Evolutionary conservation across 2,888 invertebrate species (phyloP), one percentile per base, ranked within the genome.

Genomic region (Hypomecis punctinalis): DNA sequence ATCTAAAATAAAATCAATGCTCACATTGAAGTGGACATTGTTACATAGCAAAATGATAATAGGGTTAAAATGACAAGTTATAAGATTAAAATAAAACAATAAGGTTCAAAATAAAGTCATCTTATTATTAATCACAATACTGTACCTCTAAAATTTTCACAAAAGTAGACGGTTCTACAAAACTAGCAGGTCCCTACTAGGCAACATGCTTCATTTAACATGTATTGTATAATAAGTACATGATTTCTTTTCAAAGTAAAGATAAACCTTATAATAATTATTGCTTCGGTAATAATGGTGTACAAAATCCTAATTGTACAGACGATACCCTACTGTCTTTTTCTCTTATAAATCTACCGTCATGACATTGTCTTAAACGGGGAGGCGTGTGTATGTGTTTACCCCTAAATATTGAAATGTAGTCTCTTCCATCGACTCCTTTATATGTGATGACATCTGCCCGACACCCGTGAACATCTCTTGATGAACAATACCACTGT

Each of bases 401-500:
- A 5, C 92, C 92, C 52, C 92, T 80, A 63, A 93, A 92, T 74
- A 93, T 93, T 6, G 92, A 92, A 54, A 93, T 93, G 68, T 92
- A 93, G 67, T 93, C 92, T 67, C 83, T 81, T 42, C 92, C 91
- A 40, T 93, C 91, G 0, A 75, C 2, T 3, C 91, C 92, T 76
- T 86, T 90, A 76, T 89, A 92, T 0, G 92, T 93, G 67, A 93
- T 91, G 68, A 93, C 92, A 43, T 93, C 92, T 58, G 92, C 91
- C 10, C 92, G 76, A 68, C 92, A 93, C 2, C 92, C 92, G 6
- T 89, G 86, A 52, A 91, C 90, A 9, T 93, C 92, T 66, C 92
- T 86, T 0, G 92, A 91, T 2, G 92, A 92, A 67, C 92, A 93
- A 69, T 93, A 93, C 92, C 92, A 92, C 68, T 93, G 92, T 71